Conservation (phyloP, 37 sponge, comb jelly and placozoan species). For the Petrosia ficiformis region DNA sequence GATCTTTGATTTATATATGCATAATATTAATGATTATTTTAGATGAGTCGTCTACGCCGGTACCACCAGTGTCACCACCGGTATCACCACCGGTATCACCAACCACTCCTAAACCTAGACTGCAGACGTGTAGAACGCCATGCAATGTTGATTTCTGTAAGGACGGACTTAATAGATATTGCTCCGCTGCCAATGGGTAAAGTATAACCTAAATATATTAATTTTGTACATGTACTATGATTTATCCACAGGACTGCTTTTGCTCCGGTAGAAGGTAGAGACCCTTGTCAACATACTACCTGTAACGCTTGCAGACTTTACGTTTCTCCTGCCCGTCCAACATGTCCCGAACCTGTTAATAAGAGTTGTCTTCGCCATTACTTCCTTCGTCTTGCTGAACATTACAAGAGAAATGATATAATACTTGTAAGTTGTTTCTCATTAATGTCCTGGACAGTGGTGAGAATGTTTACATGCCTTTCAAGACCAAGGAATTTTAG, state of each 20-base stretch:
- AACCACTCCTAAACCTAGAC: neutral
- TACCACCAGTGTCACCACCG: neutral
- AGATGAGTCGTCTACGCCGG: no score
- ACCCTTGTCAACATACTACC: conserved; percentile 51
- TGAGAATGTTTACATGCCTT: neutral
- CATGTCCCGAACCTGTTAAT: conserved; percentile 30
- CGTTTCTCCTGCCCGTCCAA: conserved; percentile 13
- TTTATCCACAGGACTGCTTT: neutral
- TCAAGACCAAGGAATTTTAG: neutral
- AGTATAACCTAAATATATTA: conserved; percentile 3
- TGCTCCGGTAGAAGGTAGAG: neutral
- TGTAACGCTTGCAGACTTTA: conserved; percentile 46
- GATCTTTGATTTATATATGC: no score
- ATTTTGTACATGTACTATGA: neutral
- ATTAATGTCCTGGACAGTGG: neutral
- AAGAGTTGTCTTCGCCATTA: conserved; percentile 36
- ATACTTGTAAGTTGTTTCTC: neutral
- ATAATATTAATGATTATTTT: no score
- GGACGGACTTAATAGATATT: conserved; percentile 13
- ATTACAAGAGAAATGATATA: neutral
- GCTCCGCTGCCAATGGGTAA: conserved; percentile 50
- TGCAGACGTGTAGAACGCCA: conserved; percentile 5
- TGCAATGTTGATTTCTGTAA: conserved; percentile 39
- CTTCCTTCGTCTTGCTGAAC: conserved; percentile 13
- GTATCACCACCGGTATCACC: neutral